phyloP scores from a whole-genome alignment of 2,888 invertebrate species.

The Fissipunctia ypsillon region DNA sequence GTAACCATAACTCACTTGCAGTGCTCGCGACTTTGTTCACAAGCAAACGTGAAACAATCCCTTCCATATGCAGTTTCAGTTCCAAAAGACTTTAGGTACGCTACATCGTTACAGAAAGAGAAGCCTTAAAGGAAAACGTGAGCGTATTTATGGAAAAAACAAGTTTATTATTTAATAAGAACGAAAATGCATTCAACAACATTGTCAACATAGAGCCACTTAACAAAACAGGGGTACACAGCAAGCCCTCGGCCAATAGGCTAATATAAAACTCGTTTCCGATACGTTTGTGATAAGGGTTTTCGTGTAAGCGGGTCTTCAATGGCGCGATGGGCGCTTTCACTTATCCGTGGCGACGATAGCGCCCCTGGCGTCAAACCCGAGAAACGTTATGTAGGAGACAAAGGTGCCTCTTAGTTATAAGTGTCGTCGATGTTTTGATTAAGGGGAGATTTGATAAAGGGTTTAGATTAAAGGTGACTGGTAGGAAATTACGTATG shows the following conservation, averaged over 20 bases:
- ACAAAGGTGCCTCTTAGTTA: constrained; percentile 59
- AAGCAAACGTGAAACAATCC: not conserved
- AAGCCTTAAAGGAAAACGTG: not conserved
- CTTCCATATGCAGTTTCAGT: not conserved
- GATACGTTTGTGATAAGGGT: constrained; percentile 70
- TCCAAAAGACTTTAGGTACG: not conserved
- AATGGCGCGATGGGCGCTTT: constrained; percentile 70
- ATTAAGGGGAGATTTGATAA: constrained; percentile 48
- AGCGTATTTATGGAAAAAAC: not conserved
- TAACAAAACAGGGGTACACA: constrained; percentile 47
- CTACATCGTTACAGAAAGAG: not conserved
- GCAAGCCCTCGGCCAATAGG: constrained; percentile 51
- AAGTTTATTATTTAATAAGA: not conserved
- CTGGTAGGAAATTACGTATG: not conserved
- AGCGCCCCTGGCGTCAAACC: constrained; percentile 64
- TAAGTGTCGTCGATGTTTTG: constrained; percentile 56
- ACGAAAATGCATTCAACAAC: constrained; percentile 18
- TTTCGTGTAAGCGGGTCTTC: constrained; percentile 67
- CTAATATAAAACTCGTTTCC: constrained; percentile 65
- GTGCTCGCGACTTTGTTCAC: too few relatives aligned
- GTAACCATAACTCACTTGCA: not conserved
- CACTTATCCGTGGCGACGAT: constrained; percentile 70
- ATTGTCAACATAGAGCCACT: constrained; percentile 41
- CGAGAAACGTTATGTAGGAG: constrained; percentile 55
- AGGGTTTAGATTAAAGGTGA: constrained; percentile 25